Conservation (phyloP, 1,140 invertebrate species). For the Subanguina moxae region DNA sequence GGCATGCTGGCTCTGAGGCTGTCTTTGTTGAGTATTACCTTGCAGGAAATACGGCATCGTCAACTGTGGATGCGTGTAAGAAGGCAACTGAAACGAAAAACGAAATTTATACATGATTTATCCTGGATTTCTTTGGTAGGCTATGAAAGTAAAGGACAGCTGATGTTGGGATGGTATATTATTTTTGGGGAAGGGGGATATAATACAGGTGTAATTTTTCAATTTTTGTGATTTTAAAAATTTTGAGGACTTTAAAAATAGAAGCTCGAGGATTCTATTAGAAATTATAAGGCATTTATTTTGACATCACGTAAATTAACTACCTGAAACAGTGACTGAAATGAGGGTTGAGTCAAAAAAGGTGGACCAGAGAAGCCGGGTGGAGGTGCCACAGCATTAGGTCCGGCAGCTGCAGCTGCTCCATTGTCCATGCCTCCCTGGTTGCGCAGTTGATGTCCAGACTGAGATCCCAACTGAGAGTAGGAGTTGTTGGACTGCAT, state of each 20-base stretch:
- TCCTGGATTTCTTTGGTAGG: not conserved
- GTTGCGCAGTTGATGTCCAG: not conserved
- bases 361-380: not conserved
- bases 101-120: not conserved
- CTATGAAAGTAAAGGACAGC: too few species aligned
- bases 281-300: too few species aligned
- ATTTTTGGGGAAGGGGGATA: too few species aligned
- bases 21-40: conserved; percentile 2
- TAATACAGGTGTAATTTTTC: too few species aligned
- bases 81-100: conserved; percentile 2
- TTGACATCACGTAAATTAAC: too few species aligned
- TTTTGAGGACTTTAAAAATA: too few species aligned
- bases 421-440: conserved; percentile 2
- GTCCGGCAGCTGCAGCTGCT: not conserved
- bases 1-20: conserved; percentile 2
- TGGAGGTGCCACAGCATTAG: not conserved
- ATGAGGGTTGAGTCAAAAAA: conserved; percentile 2
- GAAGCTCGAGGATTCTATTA: too few species aligned
- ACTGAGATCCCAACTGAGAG: not conserved
- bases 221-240: too few species aligned
- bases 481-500: not conserved
- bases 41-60: not conserved
- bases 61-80: not conserved
- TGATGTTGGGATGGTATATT: too few species aligned
- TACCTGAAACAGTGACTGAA: conserved; percentile 7